Base-by-base conservation (phyloP, 2,797 vertebrate genomes). In the Amniataba percoides region DNA sequence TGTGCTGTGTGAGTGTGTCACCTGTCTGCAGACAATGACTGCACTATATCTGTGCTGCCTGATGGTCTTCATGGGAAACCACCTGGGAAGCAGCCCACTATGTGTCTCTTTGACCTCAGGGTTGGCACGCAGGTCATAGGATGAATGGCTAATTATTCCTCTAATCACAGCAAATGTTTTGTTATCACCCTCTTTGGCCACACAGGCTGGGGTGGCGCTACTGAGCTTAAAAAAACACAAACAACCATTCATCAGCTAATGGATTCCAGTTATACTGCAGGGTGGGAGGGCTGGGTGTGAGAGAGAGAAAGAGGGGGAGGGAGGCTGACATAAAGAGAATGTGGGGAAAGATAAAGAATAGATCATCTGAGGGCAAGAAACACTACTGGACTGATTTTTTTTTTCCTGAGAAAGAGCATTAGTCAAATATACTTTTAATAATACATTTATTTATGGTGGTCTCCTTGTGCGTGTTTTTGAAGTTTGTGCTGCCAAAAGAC, bases 211-310 rank as follows among this genome's bases (percentile, higher is more conserved):
- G 85, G 83, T 49, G 92, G 90, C 84, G 88, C 92, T 92, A 87
- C 89, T 64, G 90, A 91, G 88, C 91, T 89, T 88, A 88, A 63
- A 65, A 92, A 78, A 93, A 93, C 87, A 90, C 86, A 92, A 93
- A 90, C 81, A 92, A 69, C 81, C 81, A 87, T 88, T 92, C 85
- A 91, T 87, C 84, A 84, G 60, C 64, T 91, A 93, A 91, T 92
- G 80, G 84, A 70, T 93, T 91, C 88, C 91, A 92, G 88, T 89
- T 84, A 43, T 61, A 51, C 71, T 55, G 68, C 16, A 23, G 64
- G 59, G 71, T 81, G 80, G 72, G 73, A 78, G 71, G 52, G 45
- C 51, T 49, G 58, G 43, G 34, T 64, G 82, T 5, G 62, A 62
- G 73, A 2, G 49, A 59, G 65, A 59, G 65, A 67, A 52, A 61